Base-by-base conservation (phyloP, 2,888 invertebrate genomes). In the Phalangium opilio region DNA sequence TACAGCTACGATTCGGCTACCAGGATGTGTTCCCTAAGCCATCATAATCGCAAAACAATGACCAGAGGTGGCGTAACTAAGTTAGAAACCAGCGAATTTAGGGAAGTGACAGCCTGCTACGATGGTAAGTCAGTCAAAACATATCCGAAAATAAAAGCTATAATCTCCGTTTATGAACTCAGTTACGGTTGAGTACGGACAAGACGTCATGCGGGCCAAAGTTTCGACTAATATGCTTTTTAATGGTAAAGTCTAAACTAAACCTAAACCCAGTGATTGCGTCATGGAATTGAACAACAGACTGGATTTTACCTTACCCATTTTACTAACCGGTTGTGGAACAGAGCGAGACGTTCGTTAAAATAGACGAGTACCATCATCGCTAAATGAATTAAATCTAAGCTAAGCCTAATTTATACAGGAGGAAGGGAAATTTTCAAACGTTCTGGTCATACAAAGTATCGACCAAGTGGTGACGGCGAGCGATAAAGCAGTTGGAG, bases 21-120 rank as follows among this genome's bases (percentile, higher is more conserved):
- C n/a, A 35, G 43, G 14, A 43, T 48, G n/a, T 68, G 69, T 49
- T 64, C 67, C 10, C 59, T 69, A 3, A 67, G 66, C 21, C 69
- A 68, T 53, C 67, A 68, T 56, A 59, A 67, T 12, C 19, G 51
- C 2, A 44, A 43, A 19, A 49, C 55, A 12, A 27, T 27, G 27
- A 27, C 27, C 4, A 27, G 27, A 27, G 27, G 27, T 7, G 27
- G 27, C 27, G 8, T 55, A 2, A 11, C 40, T 2, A 40, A 46
- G 38, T 47, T 50, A 1, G 44, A 47, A 14, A 18, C n/a, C 2
- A 44, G 41, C 10, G 55, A 53, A n/a, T 50, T 46, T 19, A 5
- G 46, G n/a, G 55, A 55, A 44, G 46, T 55, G 14, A 48, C 55
- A 4, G 52, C 53, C 1, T 55, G 55, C 34, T 55, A 52, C 19